These are phyloP conservation scores for Glaucopsyche alexis DNA, from an alignment of 2,888 invertebrate species.

Conservation along the genomic window DNA sequence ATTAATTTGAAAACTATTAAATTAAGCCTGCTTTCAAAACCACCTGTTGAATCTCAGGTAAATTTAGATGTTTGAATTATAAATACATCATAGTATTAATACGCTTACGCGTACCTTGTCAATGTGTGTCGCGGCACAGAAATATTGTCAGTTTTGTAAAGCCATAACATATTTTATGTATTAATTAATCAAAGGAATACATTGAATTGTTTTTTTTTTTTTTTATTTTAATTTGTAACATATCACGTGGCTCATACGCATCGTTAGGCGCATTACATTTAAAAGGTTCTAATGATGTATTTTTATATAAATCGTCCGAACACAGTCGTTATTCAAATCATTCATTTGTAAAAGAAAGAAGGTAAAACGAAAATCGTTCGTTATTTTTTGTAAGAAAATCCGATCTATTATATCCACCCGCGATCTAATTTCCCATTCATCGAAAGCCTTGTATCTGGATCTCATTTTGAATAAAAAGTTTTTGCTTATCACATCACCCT, in stretches of 20 bases:
- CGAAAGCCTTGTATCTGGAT: constrained; percentile 55
- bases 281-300: constrained; percentile 28
- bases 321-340: constrained; percentile 35
- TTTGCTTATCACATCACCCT: constrained; percentile 36
- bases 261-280: background rate
- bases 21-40: no score
- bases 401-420: constrained; percentile 59
- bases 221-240: no score
- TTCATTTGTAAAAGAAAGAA: constrained; percentile 38
- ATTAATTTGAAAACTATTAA: no score
- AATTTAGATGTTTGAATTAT: no score
- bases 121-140: no score
- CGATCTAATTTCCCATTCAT: constrained; percentile 70
- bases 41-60: no score
- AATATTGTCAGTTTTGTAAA: no score
- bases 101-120: no score
- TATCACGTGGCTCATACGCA: background rate
- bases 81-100: no score
- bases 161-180: no score
- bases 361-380: constrained; percentile 38
- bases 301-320: constrained; percentile 32
- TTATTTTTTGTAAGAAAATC: constrained; percentile 50
- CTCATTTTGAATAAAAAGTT: constrained; percentile 43
- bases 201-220: no score
- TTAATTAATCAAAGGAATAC: no score